These are phyloP conservation scores for Eupsittula cactorum DNA, from an alignment of 2,113 vertebrate species.

Conservation along the genomic window DNA sequence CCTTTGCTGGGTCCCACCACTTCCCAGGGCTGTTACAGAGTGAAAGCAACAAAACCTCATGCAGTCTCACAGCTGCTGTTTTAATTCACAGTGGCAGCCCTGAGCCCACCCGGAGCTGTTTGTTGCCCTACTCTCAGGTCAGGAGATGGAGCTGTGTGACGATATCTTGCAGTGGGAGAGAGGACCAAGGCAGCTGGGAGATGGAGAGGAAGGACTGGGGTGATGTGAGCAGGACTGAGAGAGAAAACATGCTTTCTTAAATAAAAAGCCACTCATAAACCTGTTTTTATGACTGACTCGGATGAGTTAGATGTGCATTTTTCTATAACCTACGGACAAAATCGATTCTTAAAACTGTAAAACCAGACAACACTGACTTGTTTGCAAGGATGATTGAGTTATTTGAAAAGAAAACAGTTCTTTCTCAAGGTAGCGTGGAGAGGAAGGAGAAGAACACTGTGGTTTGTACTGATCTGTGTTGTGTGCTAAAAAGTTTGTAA, in stretches of 20 bases:
- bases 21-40: neutral
- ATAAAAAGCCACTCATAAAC: neutral
- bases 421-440: neutral
- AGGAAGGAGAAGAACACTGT: rapidly evolving
- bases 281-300: neutral
- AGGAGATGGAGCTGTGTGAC: neutral
- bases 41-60: neutral
- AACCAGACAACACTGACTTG: neutral
- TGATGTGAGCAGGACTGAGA: neutral
- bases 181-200: neutral
- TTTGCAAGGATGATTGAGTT: neutral
- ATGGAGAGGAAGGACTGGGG: neutral
- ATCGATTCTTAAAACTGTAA: neutral
- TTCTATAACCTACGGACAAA: neutral
- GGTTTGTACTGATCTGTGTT: neutral
- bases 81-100: neutral
- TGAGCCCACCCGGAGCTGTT: rapidly evolving
- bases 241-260: neutral
- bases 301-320: neutral
- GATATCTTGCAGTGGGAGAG: neutral
- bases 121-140: neutral
- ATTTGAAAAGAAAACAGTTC: neutral
- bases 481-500: neutral
- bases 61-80: neutral
- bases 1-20: neutral